These are phyloP conservation scores for Acropora yongei DNA, from an alignment of 64 coral and sea anemone species.

Conservation along the genomic window DNA sequence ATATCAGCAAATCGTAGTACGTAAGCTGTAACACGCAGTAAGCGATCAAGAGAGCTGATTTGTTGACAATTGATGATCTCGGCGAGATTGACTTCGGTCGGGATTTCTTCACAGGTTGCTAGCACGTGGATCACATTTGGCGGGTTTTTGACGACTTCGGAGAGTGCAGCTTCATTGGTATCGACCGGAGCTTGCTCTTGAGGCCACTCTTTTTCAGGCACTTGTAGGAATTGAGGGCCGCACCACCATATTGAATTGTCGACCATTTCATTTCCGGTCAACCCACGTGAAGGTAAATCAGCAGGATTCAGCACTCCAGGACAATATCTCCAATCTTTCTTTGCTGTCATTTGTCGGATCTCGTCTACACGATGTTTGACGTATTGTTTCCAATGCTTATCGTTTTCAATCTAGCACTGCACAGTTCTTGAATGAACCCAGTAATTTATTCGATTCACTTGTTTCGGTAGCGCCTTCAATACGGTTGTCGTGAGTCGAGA, in stretches of 20 bases:
- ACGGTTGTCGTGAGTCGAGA: background rate
- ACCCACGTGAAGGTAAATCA: background rate
- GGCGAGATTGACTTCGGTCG: no score
- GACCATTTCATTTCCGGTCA: background rate
- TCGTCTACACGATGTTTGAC: background rate
- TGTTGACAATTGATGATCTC: no score
- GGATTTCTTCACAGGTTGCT: no score
- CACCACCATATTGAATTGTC: background rate
- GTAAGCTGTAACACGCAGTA: no score
- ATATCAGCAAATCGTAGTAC: no score
- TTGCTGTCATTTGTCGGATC: background rate
- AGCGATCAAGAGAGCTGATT: background rate
- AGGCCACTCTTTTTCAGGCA: background rate
- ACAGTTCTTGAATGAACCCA: background rate
- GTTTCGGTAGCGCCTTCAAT: no score
- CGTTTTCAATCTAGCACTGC: background rate
- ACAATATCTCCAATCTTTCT: background rate
- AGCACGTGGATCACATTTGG: background rate
- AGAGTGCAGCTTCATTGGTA: background rate
- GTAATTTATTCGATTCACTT: no score
- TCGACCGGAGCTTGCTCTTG: background rate
- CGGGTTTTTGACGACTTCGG: background rate
- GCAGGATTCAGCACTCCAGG: background rate
- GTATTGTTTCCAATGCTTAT: slow-evolving; percentile 5
- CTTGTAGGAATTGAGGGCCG: background rate